Base-by-base conservation (phyloP, 2,888 invertebrate species). In the Conchocele bisecta region DNA sequence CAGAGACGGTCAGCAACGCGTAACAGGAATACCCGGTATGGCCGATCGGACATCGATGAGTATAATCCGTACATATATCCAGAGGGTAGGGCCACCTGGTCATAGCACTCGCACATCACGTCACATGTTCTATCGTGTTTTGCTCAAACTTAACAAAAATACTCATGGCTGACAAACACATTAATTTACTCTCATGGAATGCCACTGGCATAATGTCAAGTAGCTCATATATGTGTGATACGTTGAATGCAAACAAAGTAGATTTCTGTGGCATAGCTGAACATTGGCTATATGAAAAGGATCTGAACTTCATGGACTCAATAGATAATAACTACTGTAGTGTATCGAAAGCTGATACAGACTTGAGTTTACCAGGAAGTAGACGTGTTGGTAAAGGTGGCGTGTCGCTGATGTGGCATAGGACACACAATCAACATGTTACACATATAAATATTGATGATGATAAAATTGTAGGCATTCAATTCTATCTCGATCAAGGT, bases 241-340 rank as follows among this genome's bases (percentile, higher is more conserved):
- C 6, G 7, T 42, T 42, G 22, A 42, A 9, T 22, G 6, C n/a
- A 42, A 9, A n/a, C n/a, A 6, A 6, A 9, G 22, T 42, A 9
- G 42, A 42, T 22, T 20, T 42, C n/a, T 42, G 42, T 42, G 42
- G 42, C 22, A 42, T 42, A 9, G n/a, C 42, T 20, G 42, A 42
- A 22, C 42, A 42, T 22, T 42, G 42, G 42, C 42, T 42, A n/a
- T 42, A 42, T 42, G 42, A 42, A n/a, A 42, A 42, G 22, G 42
- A 42, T 42, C n/a, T 42, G 22, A 20, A 6, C 22, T 42, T 42
- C n/a, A n/a, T 42, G n/a, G 9, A 15, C n/a, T 15, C 7, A 9
- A 42, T 42, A 9, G 42, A 42, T 22, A 42, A 42, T 6, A 9
- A 6, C 7, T 42, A 42, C 22, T 9, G 22, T 6, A 42, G 42